phyloP scores from a whole-genome alignment of 2,797 vertebrate genomes.

The Pterois miles region DNA sequence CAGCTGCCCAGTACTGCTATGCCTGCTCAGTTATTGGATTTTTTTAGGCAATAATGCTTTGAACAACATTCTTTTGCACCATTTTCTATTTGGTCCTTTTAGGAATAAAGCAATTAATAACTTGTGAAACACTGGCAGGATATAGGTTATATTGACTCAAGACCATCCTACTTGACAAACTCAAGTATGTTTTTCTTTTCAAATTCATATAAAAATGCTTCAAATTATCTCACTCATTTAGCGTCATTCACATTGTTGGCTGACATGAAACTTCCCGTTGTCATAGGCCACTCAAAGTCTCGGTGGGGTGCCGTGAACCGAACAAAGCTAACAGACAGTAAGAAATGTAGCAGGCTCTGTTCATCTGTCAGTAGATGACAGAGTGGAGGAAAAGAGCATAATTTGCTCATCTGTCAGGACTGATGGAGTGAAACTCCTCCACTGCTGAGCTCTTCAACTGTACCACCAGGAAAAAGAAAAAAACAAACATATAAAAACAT shows the following conservation, averaged over 20 bases:
- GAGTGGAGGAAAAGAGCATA: constrained; percentile 9
- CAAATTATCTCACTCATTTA: background rate
- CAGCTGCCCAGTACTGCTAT: background rate
- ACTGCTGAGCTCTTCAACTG: background rate
- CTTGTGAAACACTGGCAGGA: background rate
- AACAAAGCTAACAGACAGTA: constrained; percentile 1
- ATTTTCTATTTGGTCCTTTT: background rate
- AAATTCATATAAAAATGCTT: background rate
- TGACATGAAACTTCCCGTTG: background rate
- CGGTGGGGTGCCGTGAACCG: background rate
- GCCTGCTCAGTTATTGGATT: background rate
- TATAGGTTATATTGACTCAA: background rate
- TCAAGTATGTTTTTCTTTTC: background rate
- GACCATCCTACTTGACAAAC: background rate
- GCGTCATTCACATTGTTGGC: background rate
- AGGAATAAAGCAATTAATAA: background rate
- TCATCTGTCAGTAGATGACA: constrained; percentile 18
- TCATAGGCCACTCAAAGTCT: background rate
- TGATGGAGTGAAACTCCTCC: constrained; percentile 10
- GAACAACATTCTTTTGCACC: background rate
- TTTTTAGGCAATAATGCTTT: background rate
- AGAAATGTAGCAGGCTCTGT: background rate
- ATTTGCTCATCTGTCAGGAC: constrained; percentile 21
- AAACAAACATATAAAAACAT: background rate
- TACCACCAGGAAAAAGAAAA: background rate